Conservation (phyloP, 2,888 invertebrate species). For the Sinohyriopsis cumingii region DNA sequence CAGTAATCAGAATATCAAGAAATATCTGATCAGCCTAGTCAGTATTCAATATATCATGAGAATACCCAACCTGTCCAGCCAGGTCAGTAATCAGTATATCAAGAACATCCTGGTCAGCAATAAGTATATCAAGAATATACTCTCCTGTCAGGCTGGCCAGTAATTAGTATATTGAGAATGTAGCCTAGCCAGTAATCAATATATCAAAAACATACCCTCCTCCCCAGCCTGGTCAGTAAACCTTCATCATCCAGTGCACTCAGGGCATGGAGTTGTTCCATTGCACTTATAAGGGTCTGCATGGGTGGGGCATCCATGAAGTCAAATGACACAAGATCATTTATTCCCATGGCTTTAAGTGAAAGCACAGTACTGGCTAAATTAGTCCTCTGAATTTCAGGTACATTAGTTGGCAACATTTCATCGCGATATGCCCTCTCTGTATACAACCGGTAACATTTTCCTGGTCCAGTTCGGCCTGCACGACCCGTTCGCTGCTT, state of each 20-base stretch:
- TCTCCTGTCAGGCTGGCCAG: slow-evolving; percentile 77
- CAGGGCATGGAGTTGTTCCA: slow-evolving; percentile 96
- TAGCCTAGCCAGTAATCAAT: slow-evolving; percentile 5
- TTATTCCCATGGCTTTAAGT: slow-evolving; percentile 99
- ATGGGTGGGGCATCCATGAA: slow-evolving; percentile 99
- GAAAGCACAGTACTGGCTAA: slow-evolving; percentile 96
- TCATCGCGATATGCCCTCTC: slow-evolving; percentile 98
- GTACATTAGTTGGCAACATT: slow-evolving; percentile 87
- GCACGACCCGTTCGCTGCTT: slow-evolving; percentile 98
- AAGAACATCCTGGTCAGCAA: slow-evolving; percentile 5
- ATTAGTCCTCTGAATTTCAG: slow-evolving; percentile 99
- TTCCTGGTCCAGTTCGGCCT: slow-evolving; percentile 97
- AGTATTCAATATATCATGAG: no score
- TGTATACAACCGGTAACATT: slow-evolving; percentile 96
- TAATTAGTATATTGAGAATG: slow-evolving; percentile 58
- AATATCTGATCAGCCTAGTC: no score
- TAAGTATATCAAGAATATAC: slow-evolving; percentile 49
- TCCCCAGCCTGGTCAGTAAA: slow-evolving; percentile 76
- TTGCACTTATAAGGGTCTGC: slow-evolving; percentile 96
- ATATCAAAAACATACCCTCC: slow-evolving; percentile 73
- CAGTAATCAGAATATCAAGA: slow-evolving; percentile 67
- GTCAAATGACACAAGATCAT: slow-evolving; percentile 97
- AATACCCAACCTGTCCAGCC: not conserved
- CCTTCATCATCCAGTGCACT: slow-evolving; percentile 92
- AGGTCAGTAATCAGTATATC: not conserved